phyloP scores from a whole-genome alignment of 2,888 invertebrate species.

The Spodoptera littoralis region DNA sequence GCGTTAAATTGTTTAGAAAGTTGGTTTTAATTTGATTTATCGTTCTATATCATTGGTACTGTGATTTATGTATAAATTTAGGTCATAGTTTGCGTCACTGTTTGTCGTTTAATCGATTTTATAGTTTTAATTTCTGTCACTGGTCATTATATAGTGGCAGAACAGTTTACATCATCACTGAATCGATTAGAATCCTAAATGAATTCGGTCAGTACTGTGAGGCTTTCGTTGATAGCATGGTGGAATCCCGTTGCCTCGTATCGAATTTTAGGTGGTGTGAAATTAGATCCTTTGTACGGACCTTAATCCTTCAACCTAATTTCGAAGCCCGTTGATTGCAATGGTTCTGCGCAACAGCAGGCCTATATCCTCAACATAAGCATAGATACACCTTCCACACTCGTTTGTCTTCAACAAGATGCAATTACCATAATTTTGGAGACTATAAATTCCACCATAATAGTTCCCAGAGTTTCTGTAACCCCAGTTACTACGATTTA shows the following conservation, averaged over 20 bases:
- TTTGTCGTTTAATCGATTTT: neutral
- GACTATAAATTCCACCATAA: slow-evolving; percentile 49
- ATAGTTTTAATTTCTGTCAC: neutral
- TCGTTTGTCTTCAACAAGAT: slow-evolving; percentile 39
- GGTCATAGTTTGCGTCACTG: slow-evolving; percentile 10
- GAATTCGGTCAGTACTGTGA: slow-evolving; percentile 14
- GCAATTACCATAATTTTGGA: slow-evolving; percentile 53
- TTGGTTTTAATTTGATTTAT: slow-evolving; percentile 24
- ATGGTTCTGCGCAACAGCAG: neutral
- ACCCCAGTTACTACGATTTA: slow-evolving; percentile 51
- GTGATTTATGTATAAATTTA: slow-evolving; percentile 6
- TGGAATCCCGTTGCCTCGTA: slow-evolving; percentile 28
- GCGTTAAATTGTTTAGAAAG: slow-evolving; percentile 45
- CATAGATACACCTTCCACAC: slow-evolving; percentile 1
- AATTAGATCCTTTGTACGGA: slow-evolving; percentile 46
- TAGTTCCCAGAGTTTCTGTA: slow-evolving; percentile 52
- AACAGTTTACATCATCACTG: slow-evolving; percentile 1
- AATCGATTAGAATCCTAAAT: neutral
- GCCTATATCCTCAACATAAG: neutral
- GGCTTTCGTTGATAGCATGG: slow-evolving; percentile 5
- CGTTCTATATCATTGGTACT: neutral
- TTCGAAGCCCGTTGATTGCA: slow-evolving; percentile 42
- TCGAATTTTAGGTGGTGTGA: slow-evolving; percentile 35
- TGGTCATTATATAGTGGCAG: neutral
- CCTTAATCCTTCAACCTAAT: slow-evolving; percentile 40